Evolutionary conservation across 2,888 invertebrate genomes (phyloP), one percentile per base, ranked within the genome.

Genomic region (Lithophane socia): DNA sequence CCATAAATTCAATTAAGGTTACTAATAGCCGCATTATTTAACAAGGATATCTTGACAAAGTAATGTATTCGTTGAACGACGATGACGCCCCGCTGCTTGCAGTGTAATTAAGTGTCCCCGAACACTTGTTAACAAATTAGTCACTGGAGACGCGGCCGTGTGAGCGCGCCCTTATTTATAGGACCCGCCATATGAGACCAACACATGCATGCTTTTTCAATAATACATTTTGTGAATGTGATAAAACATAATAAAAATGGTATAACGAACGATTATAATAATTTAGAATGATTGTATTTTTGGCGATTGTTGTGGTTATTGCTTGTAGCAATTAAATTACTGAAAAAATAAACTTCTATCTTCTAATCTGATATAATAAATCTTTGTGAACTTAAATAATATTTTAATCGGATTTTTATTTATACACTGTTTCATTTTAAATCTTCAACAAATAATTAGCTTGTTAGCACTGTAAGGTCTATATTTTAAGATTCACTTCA

Each of bases 121-220:
- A 93, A 94, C 95, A 94, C 94, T 96, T 95, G 96, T 95, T 95
- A 95, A 95, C 95, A 92, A 95, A 96, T 96, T 95, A 95, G 93
- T 94, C 94, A 94, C 92, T 86, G 85, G 91, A 92, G 92, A 94
- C 91, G 49, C 73, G 81, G 81, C 83, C 87, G 92, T 94, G 94
- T 94, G 91, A 86, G 87, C 88, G 90, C 89, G 88, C 91, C 93
- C 92, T 94, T 93, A 95, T 94, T 94, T 94, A 94, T 94, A 92
- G 90, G 90, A 79, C 78, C 82, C 73, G 83, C 86, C 86, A 83
- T 77, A 80, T 87, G 88, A 83, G 86, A 77, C 76, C 64, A 84
- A 83, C 81, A 83, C 81, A 83, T 85, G 82, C 75, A 82, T 68
- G 73, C 64, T 68, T 86, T 76, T 85, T 65, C 65, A 65, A 65